A percentile compares a stretch with the other conserved stretches of the same genome.
phyloP scores from a whole-genome alignment of 1,140 invertebrate species.

The Drosophila pandora region DNA sequence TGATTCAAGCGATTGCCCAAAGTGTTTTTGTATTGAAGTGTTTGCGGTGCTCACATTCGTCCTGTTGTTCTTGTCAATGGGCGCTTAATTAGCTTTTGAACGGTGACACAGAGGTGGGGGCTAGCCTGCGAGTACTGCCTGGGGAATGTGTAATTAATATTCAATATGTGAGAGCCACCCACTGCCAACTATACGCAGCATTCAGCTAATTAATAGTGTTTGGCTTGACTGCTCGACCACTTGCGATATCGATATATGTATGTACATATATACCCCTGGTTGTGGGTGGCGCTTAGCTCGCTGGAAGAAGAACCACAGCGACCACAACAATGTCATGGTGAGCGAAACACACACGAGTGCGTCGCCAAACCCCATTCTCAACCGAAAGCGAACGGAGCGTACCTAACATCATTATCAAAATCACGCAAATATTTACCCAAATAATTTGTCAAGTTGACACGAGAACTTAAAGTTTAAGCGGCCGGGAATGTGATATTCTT shows the following conservation, averaged over 20 bases:
- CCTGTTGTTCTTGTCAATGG: constrained; percentile 42
- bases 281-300: constrained; percentile 12
- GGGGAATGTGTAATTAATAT: constrained; percentile 71
- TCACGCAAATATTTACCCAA: constrained; percentile 80
- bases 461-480: constrained; percentile 61
- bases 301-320: constrained; percentile 61
- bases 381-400: constrained; percentile 25
- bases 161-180: constrained; percentile 59
- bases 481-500: not conserved
- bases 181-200: constrained; percentile 17
- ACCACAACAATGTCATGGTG: constrained; percentile 50
- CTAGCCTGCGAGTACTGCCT: constrained; percentile 6
- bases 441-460: constrained; percentile 80
- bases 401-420: constrained; percentile 74
- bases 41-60: constrained; percentile 60
- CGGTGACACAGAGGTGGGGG: not conserved
- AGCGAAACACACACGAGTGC: constrained; percentile 20
- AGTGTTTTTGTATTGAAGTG: constrained; percentile 66
- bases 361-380: constrained; percentile 22
- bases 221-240: constrained; percentile 39
- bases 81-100: constrained; percentile 56
- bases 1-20: constrained; percentile 33
- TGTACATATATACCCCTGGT: not conserved
- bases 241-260: constrained; percentile 19
- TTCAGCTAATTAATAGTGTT: constrained; percentile 70